Evolutionary conservation across 2,113 vertebrate genomes (phyloP).

Genomic region (Ornithorhynchus anatinus): DNA sequence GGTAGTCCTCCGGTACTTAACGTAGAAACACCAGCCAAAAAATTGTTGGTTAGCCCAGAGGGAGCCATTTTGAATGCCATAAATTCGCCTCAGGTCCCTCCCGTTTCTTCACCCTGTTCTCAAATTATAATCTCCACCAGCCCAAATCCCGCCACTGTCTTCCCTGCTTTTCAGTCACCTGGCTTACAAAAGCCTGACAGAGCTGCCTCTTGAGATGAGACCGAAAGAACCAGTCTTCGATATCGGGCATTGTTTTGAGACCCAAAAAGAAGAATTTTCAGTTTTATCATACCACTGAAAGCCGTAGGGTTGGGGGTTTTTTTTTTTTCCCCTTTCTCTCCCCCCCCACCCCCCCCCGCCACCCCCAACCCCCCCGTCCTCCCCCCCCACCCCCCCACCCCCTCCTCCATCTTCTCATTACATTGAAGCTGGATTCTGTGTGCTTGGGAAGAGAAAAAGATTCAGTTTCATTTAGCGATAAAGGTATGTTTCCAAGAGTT

Average conservation of each 20-base stretch:
- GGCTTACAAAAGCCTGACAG: constrained; percentile 70
- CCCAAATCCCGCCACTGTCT: constrained; percentile 65
- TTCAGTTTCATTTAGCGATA: constrained; percentile 46
- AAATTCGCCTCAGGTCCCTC: constrained; percentile 71
- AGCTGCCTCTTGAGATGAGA: constrained; percentile 74
- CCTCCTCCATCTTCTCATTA: constrained; percentile 51
- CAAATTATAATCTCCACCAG: constrained; percentile 69
- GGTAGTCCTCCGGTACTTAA: constrained; percentile 68
- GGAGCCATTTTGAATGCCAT: constrained; percentile 86
- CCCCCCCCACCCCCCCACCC: no score
- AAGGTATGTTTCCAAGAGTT: constrained; percentile 48
- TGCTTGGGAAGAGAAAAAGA: constrained; percentile 30
- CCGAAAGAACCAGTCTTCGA: constrained; percentile 65
- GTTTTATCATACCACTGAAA: constrained; percentile 66
- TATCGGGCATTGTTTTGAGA: constrained; percentile 70
- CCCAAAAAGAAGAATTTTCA: constrained; percentile 58
- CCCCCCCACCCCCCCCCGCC: no score
- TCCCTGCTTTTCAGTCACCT: constrained; percentile 69
- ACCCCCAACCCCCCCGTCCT: no score
- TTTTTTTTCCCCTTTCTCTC: no score
- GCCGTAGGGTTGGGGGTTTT: no score
- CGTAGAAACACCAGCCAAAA: constrained; percentile 75
- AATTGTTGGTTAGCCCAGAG: constrained; percentile 88
- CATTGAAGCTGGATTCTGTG: constrained; percentile 47
- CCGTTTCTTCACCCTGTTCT: constrained; percentile 67